These are phyloP conservation scores for Metacarcinus magister DNA, from an alignment of 2,888 invertebrate species.

Conservation along the genomic window DNA sequence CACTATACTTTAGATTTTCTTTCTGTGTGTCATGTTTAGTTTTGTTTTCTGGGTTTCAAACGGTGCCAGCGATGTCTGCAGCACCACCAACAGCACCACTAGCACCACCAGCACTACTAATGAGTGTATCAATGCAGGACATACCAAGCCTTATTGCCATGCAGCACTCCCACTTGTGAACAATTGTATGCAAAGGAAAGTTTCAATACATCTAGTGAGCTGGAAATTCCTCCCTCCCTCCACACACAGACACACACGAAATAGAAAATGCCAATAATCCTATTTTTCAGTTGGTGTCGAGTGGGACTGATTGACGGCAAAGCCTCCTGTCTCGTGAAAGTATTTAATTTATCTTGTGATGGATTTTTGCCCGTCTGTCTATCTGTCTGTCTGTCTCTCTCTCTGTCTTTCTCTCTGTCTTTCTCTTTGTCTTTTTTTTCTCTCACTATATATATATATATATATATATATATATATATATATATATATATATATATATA, in stretches of 20 bases:
- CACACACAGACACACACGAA: not conserved
- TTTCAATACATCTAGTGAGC: not conserved
- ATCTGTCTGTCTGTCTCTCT: not conserved
- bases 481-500: no score
- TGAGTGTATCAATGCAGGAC: not conserved
- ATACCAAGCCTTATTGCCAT: not conserved
- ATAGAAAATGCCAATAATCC: no score
- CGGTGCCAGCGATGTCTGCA: no score
- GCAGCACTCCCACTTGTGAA: not conserved
- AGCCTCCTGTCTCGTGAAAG: no score
- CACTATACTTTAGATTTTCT: not conserved
- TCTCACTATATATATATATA: no score
- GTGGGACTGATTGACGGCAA: no score
- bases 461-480: no score
- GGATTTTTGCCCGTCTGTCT: not conserved
- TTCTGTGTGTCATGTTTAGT: not conserved
- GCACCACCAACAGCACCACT: no score
- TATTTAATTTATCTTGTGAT: not conserved
- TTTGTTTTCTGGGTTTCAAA: no score
- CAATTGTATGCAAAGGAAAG: slow-evolving; percentile 10
- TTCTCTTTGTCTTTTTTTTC: not conserved
- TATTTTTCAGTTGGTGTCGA: no score
- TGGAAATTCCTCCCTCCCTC: not conserved
- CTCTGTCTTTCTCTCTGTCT: not conserved
- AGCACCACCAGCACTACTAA: not conserved